Conservation (phyloP, 2,113 vertebrate genomes). For the Plecotus auritus region DNA sequence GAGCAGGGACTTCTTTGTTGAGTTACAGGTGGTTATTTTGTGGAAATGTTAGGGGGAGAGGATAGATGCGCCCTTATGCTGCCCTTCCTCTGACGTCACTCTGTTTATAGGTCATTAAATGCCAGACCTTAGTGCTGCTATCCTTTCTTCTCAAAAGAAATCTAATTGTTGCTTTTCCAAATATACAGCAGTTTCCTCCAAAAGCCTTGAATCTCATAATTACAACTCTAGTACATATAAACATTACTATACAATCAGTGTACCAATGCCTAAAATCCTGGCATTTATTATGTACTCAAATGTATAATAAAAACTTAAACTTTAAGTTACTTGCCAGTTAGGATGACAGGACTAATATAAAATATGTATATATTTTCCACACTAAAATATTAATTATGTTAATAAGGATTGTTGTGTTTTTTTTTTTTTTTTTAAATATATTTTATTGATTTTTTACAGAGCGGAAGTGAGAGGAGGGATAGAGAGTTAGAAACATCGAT, state of each 20-base stretch:
- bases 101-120: no score
- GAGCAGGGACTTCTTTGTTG: no score
- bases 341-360: neutral
- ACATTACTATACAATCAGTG: neutral
- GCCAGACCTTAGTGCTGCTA: neutral
- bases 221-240: neutral
- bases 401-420: neutral
- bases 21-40: no score
- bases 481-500: no score
- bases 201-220: neutral
- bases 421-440: no score
- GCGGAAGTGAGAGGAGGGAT: no score
- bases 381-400: no score
- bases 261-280: neutral
- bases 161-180: neutral
- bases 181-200: neutral
- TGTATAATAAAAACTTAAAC: neutral
- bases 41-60: no score
- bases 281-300: neutral
- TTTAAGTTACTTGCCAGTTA: neutral
- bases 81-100: no score
- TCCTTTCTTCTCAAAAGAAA: neutral
- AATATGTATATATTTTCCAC: no score
- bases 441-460: no score
- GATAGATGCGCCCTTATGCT: no score